phyloP scores from a whole-genome alignment of 2,113 vertebrate genomes.

The Micronycteris hirsuta region DNA sequence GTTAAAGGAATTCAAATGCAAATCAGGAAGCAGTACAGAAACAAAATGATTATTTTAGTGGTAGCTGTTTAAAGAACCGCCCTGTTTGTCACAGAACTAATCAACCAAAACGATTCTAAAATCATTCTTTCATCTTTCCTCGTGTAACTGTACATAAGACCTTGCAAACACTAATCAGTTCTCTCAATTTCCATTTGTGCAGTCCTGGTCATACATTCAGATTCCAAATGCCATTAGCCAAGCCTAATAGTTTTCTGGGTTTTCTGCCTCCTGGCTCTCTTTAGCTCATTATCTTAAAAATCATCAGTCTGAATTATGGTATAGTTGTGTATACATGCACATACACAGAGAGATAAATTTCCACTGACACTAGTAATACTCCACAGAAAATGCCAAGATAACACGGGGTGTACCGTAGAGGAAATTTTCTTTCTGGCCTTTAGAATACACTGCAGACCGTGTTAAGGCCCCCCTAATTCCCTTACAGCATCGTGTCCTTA shows the following conservation, averaged over 20 bases:
- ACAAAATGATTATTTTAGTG: neutral
- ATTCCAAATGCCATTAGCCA: neutral
- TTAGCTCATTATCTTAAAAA: constrained; percentile 17
- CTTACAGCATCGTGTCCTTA: neutral
- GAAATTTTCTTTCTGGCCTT: neutral
- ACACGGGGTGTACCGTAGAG: neutral
- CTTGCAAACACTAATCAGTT: neutral
- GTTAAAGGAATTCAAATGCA: neutral
- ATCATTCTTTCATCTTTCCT: neutral
- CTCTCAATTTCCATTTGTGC: neutral
- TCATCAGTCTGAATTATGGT: neutral
- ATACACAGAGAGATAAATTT: neutral
- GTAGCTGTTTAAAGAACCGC: neutral
- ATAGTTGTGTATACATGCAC: neutral
- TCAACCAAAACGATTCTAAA: neutral
- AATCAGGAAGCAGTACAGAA: neutral
- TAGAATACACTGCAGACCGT: neutral
- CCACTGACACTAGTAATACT: neutral
- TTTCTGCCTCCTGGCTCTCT: neutral
- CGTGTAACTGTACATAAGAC: neutral
- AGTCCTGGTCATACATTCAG: neutral
- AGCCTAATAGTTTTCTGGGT: neutral
- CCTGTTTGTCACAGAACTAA: neutral
- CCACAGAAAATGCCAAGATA: neutral
- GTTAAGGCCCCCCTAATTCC: neutral